These are phyloP conservation scores for Peromyscus nudipes DNA, from an alignment of 2,797 vertebrate genomes.

Conservation along the genomic window DNA sequence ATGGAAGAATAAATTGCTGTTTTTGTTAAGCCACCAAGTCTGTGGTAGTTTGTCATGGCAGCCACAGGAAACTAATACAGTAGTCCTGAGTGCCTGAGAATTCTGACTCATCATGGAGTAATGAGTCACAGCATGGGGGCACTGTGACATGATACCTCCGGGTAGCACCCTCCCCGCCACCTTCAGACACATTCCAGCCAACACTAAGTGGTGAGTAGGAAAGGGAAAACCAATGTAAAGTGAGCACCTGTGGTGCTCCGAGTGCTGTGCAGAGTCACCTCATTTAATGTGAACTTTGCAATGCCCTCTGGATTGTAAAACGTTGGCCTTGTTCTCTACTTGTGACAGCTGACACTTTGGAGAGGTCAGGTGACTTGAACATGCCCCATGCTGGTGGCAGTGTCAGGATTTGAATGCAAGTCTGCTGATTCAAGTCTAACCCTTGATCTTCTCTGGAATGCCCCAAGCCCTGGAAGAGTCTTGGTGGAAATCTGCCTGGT, in stretches of 20 bases:
- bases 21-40: constrained; percentile 11
- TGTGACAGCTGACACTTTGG: neutral
- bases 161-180: neutral
- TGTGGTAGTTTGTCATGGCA: neutral
- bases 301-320: neutral
- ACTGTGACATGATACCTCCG: neutral
- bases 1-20: neutral
- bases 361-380: neutral
- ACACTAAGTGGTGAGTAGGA: neutral
- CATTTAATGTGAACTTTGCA: neutral
- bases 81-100: neutral
- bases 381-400: neutral
- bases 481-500: neutral
- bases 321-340: neutral
- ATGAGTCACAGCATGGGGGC: neutral
- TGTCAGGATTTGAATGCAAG: neutral
- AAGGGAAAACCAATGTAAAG: neutral
- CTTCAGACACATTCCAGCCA: neutral
- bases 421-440: neutral
- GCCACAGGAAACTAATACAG: constrained; percentile 9
- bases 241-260: neutral
- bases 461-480: neutral
- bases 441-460: neutral
- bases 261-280: neutral
- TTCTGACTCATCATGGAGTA: neutral